Evolutionary conservation across 2,113 vertebrate species (phyloP), one percentile per base, ranked within the genome.

Genomic region (Anguilla rostrata): DNA sequence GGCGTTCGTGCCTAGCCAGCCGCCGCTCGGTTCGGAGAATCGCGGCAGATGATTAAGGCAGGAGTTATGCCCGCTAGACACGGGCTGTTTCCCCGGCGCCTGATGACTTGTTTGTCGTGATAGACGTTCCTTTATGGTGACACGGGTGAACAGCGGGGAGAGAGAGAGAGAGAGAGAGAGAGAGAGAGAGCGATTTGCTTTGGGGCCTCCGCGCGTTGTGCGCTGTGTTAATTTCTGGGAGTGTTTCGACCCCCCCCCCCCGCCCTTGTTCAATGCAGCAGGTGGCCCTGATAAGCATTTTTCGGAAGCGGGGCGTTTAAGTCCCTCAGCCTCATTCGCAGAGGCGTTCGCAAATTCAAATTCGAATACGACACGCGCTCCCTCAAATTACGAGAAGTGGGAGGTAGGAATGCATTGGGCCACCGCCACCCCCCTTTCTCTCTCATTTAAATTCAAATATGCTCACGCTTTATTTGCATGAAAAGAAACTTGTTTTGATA

Each of bases 41-140:
- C 34, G 14, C 63, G 56, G n/a, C 49, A 39, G 57, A 79, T 49
- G 78, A 63, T 86, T 81, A 86, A 86, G 85, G 80, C 78, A 57
- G 78, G 80, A 80, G 79, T 86, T 81, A 53, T 53, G 49, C 85
- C 85, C 15, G 22, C 79, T 63, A n/a, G 57, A 60, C 34, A 46
- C 53, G 56, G 57, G 39, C 39, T 53, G 39, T 39, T 82, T 79
- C 85, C 81, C 81, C 85, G 63, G 85, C 57, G 81, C 39, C 85
- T 11, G 79, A 56, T 22, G 79, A 34, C 14, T 66, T 82, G 85
- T 66, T 66, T 66, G 79, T 66, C 29, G 43, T 29, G 34, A 78
- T 39, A 46, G n/a, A 86, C 56, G 56, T 16, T 22, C 79, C 81
- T 75, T 66, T 43, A 81, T 81, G 85, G 85, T 81, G 56, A 81